phyloP scores from a whole-genome alignment of 2,888 invertebrate species.

The Eupithecia exiguata region DNA sequence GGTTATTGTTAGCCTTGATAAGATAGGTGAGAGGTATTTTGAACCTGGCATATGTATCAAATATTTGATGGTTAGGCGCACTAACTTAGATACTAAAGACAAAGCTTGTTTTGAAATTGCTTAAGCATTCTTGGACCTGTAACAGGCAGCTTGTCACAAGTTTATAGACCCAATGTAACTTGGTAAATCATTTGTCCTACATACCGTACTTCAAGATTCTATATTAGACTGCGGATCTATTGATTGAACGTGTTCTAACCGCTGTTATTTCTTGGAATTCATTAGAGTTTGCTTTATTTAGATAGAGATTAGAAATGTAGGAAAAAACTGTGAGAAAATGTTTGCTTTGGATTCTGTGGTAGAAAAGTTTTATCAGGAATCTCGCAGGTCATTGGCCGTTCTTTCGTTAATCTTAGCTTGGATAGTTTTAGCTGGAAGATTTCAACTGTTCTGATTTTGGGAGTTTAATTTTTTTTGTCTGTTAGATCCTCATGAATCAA shows the following conservation, averaged over 20 bases:
- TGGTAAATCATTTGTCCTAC: slow-evolving; percentile 37
- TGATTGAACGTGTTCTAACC: slow-evolving; percentile 31
- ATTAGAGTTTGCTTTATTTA: slow-evolving; percentile 29
- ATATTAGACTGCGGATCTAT: slow-evolving; percentile 24
- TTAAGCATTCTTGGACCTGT: slow-evolving; percentile 64
- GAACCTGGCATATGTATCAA: slow-evolving; percentile 49
- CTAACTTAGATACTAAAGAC: neutral
- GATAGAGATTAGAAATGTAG: slow-evolving; percentile 30
- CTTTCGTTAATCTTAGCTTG: neutral
- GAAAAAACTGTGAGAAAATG: slow-evolving; percentile 26
- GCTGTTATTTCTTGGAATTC: slow-evolving; percentile 35
- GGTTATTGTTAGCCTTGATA: slow-evolving; percentile 56
- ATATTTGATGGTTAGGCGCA: slow-evolving; percentile 43
- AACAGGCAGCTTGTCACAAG: slow-evolving; percentile 57
- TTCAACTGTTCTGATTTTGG: too few species aligned
- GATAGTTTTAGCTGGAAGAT: neutral
- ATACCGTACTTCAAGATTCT: slow-evolving; percentile 34
- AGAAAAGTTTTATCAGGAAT: slow-evolving; percentile 17
- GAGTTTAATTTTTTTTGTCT: too few species aligned
- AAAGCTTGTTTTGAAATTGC: slow-evolving; percentile 52
- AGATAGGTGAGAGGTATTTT: slow-evolving; percentile 69
- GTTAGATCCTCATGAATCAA: neutral
- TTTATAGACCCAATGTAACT: slow-evolving; percentile 45
- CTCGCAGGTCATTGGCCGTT: slow-evolving; percentile 5
- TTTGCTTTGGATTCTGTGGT: slow-evolving; percentile 11